Conservation (phyloP, 2,797 vertebrate genomes). For the Rhynchonycteris naso region DNA sequence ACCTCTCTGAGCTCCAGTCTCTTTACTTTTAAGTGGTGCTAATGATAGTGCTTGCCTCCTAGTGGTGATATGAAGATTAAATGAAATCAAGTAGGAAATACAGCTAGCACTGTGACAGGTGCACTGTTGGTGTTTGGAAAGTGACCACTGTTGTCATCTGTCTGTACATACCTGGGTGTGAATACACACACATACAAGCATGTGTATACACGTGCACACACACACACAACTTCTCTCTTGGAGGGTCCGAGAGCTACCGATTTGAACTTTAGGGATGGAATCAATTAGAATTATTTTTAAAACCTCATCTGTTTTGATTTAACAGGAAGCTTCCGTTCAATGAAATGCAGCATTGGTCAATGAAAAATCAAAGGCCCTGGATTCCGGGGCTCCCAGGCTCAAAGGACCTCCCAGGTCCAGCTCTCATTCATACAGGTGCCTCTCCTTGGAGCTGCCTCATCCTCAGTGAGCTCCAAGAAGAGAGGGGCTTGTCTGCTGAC, state of each 20-base stretch:
- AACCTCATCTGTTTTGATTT: conserved; percentile 88
- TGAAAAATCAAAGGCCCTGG: conserved; percentile 78
- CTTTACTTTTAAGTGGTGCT: not conserved
- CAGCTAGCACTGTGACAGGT: not conserved
- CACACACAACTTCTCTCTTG: conserved; percentile 45
- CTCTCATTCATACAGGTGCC: not conserved
- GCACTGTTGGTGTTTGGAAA: not conserved
- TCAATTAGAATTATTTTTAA: conserved; percentile 89
- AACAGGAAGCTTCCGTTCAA: conserved; percentile 87
- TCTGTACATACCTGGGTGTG: not conserved
- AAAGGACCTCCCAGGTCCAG: not conserved
- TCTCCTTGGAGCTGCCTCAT: not conserved
- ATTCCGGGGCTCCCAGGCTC: conserved; percentile 29
- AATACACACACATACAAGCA: fast-evolving
- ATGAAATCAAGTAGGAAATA: not conserved
- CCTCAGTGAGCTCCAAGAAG: not conserved
- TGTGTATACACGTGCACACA: not conserved
- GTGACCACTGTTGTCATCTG: not conserved
- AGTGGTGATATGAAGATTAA: not conserved
- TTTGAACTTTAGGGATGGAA: conserved; percentile 87
- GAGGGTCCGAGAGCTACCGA: conserved; percentile 82
- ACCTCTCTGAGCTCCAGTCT: not conserved
- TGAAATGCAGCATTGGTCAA: conserved; percentile 84
- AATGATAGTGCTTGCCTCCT: not conserved
- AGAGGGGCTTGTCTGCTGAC: not conserved